Base-by-base conservation (phyloP, 2,888 invertebrate genomes). In the Dinocampus coccinellae region DNA sequence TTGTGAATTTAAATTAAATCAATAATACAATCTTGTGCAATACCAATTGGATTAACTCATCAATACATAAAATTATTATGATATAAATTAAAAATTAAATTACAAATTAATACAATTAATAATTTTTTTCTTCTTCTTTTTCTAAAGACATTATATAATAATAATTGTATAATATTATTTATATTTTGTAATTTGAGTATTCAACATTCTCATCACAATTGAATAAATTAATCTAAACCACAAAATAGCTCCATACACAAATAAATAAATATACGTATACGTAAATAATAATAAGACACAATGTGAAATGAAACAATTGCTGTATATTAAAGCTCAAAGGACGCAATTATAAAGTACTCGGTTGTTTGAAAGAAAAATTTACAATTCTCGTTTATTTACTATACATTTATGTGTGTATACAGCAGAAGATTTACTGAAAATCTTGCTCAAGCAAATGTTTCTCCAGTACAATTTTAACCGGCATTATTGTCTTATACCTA, bases 401-500 rank as follows among this genome's bases (percentile, higher is more conserved):
- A 26, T n/a, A 63, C 47, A 42, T 10, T n/a, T 11, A 16, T 42
- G 26, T 20, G 22, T 11, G 47, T 10, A 58, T 55, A 55, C 39
- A 61, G 53, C 4, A 26, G 63, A 22, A 63, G 39, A 42, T 52
- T 11, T 24, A 36, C 24, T 42, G 42, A 22, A 26, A 62, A n/a
- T 26, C 22, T 24, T 36, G 34, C 20, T 58, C n/a, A 16, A 34
- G 65, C 34, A 33, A 20, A 55, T 65, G 47, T 53, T 53, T 29
- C 3, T 34, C 53, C 36, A 16, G 53, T 22, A 13, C 34, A 11
- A 33, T 62, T 62, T 3, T 36, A 55, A 10, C 26, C 55, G 34
- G 36, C 55, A 29, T 65, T 34, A 65, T 65, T 65, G 65, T 65
- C 55, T 55, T 65, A 29, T 34, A 34, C 26, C 53, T 20, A 53